Evolutionary conservation across 2,113 vertebrate genomes (phyloP), one percentile per base, ranked within the genome.

Genomic region (Laterallus jamaicensis): DNA sequence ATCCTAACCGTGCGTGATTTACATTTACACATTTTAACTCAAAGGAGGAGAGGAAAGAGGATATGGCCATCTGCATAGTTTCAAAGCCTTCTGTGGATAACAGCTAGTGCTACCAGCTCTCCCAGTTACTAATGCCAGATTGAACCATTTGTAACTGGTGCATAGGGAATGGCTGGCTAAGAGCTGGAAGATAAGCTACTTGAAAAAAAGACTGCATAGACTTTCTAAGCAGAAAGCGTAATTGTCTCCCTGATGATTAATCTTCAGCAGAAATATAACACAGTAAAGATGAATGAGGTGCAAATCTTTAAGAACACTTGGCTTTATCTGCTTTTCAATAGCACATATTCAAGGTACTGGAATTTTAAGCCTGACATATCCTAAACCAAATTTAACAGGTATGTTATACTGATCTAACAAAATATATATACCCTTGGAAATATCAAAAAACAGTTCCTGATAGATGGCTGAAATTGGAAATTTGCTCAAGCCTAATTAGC

Each of bases 401-500:
- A 37, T 5, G 2, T 78, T 71, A 76, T 22, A 86, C 37, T 50
- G 11, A 94, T 47, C 35, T 37, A 82, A 64, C 62, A 62, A 39
- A 59, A 78, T 8, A 82, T 9, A 11, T 24, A 56, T 12, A 66
- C 4, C 19, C 60, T 71, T 60, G 40, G 39, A 78, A 94, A 84
- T 1, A 1, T n/a, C 58, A 55, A 62, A 59, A 62, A 86, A 42
- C 0, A 8, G 9, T 19, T 71, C 11, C 32, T 52, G 64, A 73
- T 2, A 31, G 40, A 70, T 55, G 52, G 32, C 29, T 9, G 7
- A 76, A 93, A 71, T 0, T 42, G 44, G 54, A 94, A 84, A 79
- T 86, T 84, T 92, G 16, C 66, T 89, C 70, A 66, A 85, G 40
- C 31, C 75, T 82, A 94, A 96, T 94, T 95, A 94, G 90, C 92